These are phyloP conservation scores for Zoanthus solanderi DNA, from an alignment of 92 coral and sea anemone species.

Conservation along the genomic window DNA sequence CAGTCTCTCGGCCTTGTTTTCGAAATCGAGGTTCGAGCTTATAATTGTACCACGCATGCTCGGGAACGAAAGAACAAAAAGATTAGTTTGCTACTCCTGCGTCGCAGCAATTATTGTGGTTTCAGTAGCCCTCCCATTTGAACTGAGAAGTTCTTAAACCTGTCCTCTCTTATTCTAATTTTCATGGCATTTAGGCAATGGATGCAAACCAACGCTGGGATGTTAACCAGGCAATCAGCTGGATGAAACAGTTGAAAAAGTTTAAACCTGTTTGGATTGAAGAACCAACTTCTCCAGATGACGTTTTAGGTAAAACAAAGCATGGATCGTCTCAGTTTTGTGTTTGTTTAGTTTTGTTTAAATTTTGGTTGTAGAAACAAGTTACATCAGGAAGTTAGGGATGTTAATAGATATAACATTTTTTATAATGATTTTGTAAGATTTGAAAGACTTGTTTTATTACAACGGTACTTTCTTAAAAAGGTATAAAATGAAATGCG, in stretches of 20 bases:
- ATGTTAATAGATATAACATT: neutral
- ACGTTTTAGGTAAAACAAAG: conserved; percentile 72
- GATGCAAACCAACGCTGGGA: conserved; percentile 99
- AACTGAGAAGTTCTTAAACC: neutral
- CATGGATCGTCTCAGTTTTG: neutral
- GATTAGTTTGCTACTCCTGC: too few species aligned
- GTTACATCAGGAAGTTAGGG: neutral
- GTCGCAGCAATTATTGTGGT: too few species aligned
- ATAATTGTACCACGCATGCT: too few species aligned
- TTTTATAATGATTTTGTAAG: too few species aligned
- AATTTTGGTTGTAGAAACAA: neutral
- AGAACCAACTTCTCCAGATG: conserved; percentile 99
- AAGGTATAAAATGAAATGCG: too few species aligned
- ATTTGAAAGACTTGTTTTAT: too few species aligned
- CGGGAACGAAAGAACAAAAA: too few species aligned
- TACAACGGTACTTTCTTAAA: too few species aligned
- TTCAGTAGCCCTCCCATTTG: too few species aligned
- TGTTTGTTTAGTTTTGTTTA: neutral
- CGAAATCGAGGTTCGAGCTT: too few species aligned
- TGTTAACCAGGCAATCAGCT: conserved; percentile 79
- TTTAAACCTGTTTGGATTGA: conserved; percentile 98
- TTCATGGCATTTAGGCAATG: conserved; percentile 78
- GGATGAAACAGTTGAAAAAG: conserved; percentile 85
- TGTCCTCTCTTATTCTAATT: neutral
- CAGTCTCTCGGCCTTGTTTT: too few species aligned